phyloP scores from a whole-genome alignment of 53 echinoderm and acorn worm genomes.

The Echinometra lucunter region DNA sequence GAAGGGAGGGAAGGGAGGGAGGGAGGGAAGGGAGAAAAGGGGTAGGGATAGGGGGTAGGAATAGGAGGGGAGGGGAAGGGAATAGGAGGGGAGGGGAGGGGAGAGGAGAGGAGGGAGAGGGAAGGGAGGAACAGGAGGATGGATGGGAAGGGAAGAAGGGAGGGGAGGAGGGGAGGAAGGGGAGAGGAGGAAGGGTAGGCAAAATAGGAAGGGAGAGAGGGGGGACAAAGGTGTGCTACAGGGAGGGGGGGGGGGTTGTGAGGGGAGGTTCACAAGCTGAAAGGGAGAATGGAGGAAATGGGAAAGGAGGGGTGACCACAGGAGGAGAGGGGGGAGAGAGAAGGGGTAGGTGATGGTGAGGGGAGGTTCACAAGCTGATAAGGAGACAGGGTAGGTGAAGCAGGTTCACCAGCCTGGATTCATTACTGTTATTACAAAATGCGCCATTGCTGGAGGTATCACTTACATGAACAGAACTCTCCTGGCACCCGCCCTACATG shows the following conservation, averaged over 20 bases:
- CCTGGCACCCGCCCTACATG: constrained; percentile 4
- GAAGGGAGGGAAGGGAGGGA: not conserved
- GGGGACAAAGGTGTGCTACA: not conserved
- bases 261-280: too few relatives aligned
- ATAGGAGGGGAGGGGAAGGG: too few relatives aligned
- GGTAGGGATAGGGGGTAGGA: not conserved
- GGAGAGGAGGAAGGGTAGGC: too few relatives aligned
- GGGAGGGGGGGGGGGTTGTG: too few relatives aligned
- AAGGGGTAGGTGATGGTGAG: not conserved
- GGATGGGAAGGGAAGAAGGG: not conserved
- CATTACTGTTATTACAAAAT: not conserved
- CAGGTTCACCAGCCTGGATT: not conserved
- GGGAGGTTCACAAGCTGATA: too few relatives aligned
- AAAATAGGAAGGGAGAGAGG: too few relatives aligned
- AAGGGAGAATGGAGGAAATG: too few relatives aligned
- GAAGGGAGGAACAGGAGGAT: too few relatives aligned
- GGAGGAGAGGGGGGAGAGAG: too few relatives aligned
- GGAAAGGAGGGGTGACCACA: not conserved
- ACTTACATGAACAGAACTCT: not conserved
- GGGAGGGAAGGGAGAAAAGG: not conserved
- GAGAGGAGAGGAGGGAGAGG: not conserved
- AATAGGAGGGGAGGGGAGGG: not conserved
- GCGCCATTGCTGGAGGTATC: not conserved
- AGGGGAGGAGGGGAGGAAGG: not conserved
- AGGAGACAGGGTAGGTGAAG: not conserved